Evolutionary conservation across 2,797 vertebrate species (phyloP).

Genomic region (Leucoraja ocellata): DNA sequence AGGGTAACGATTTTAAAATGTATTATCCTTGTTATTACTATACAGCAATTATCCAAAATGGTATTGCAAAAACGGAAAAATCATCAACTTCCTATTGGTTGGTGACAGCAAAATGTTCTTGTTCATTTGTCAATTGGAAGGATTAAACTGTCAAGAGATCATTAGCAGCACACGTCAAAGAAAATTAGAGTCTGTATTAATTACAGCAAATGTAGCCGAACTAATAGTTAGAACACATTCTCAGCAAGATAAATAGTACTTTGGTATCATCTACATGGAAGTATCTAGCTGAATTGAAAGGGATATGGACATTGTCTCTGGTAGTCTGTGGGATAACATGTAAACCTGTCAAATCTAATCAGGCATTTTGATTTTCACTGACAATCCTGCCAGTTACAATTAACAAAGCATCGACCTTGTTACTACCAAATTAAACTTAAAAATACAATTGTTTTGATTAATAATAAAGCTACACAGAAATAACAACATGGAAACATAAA

Average conservation of each 20-base stretch:
- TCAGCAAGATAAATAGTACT: neutral
- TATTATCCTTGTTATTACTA: neutral
- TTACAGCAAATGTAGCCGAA: neutral
- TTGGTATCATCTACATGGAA: neutral
- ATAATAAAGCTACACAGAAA: slow-evolving; percentile 21
- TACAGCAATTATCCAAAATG: neutral
- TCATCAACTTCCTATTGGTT: too few relatives aligned
- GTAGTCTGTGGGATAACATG: neutral
- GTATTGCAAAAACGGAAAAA: neutral
- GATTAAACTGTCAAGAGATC: neutral
- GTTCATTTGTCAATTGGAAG: slow-evolving; percentile 20
- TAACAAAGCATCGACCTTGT: neutral
- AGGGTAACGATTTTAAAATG: neutral
- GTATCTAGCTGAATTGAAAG: neutral
- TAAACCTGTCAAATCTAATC: slow-evolving; percentile 28
- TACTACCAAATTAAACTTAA: neutral
- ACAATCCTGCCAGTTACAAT: slow-evolving; percentile 32
- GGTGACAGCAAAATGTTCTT: neutral
- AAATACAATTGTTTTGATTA: slow-evolving; percentile 10
- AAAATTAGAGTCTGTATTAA: neutral
- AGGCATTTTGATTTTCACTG: neutral
- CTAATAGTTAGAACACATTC: too few relatives aligned
- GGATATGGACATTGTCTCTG: neutral
- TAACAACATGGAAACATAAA: slow-evolving; percentile 3
- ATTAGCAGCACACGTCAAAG: neutral